A percentile compares a stretch with the other conserved stretches of the same genome.
phyloP scores from a whole-genome alignment of 2,888 invertebrate genomes.

The Pherbina coryleti region DNA sequence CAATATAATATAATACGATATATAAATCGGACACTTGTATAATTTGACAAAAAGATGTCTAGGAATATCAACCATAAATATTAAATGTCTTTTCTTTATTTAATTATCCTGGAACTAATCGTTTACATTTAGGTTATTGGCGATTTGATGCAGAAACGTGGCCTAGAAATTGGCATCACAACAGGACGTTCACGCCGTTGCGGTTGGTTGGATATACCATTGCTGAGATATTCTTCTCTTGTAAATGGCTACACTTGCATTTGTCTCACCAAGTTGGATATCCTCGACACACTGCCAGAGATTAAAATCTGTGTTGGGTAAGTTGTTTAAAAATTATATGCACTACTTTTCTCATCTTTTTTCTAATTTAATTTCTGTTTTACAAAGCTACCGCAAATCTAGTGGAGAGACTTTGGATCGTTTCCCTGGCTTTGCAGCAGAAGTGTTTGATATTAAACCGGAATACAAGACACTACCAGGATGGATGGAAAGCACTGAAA shows the following conservation, averaged over 20 bases:
- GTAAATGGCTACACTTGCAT: conserved; percentile 96
- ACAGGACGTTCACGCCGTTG: conserved; percentile 94
- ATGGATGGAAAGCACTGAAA: conserved; percentile 86
- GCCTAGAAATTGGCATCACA: conserved; percentile 92
- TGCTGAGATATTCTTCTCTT: conserved; percentile 90
- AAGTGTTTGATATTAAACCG: conserved; percentile 75
- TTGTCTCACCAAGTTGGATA: conserved; percentile 96
- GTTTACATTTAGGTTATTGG: conserved; percentile 77
- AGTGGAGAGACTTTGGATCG: conserved; percentile 84
- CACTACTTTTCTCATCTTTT: neutral
- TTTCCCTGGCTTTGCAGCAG: conserved; percentile 80
- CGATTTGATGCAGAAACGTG: conserved; percentile 80
- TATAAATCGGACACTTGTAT: too few relatives aligned
- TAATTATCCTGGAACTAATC: too few relatives aligned
- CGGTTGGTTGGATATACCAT: conserved; percentile 96
- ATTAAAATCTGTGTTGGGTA: conserved; percentile 78
- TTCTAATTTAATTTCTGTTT: neutral
- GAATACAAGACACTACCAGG: conserved; percentile 91
- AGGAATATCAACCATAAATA: too few relatives aligned
- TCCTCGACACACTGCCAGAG: conserved; percentile 86
- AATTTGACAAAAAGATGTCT: too few relatives aligned
- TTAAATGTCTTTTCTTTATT: too few relatives aligned
- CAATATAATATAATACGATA: too few relatives aligned
- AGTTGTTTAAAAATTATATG: conserved; percentile 40
- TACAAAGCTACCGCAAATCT: conserved; percentile 75